These are phyloP conservation scores for Hyalella azteca DNA, from an alignment of 2,888 invertebrate genomes.

Conservation along the genomic window DNA sequence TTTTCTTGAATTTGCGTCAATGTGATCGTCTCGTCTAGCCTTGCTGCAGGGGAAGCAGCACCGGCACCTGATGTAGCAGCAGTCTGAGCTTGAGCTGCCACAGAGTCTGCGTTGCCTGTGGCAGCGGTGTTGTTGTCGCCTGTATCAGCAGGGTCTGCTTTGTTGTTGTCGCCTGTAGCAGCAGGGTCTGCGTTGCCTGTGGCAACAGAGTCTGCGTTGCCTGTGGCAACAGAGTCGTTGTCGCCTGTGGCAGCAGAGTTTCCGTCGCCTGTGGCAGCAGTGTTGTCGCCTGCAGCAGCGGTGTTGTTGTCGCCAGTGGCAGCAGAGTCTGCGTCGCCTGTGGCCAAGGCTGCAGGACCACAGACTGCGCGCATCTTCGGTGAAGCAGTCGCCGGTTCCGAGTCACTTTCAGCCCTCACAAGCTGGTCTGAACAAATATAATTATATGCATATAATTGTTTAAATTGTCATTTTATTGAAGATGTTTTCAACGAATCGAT, in stretches of 20 bases:
- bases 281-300: too few species aligned
- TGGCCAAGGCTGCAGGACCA: too few species aligned
- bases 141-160: not conserved
- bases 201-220: not conserved
- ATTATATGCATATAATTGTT: too few species aligned
- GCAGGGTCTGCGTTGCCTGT: not conserved
- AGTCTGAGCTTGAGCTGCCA: not conserved
- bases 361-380: too few species aligned
- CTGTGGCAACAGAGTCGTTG: not conserved
- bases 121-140: not conserved
- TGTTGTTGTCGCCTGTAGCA: not conserved
- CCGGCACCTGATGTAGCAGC: not conserved
- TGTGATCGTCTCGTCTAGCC: slow-evolving; percentile 59
- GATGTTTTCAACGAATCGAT: too few species aligned
- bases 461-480: too few species aligned
- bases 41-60: not conserved
- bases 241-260: not conserved
- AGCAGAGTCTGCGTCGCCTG: not conserved
- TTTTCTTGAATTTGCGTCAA: slow-evolving; percentile 61
- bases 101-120: not conserved
- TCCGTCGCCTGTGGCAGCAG: not conserved
- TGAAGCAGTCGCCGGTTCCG: too few species aligned
- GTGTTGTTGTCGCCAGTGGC: not conserved
- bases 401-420: too few species aligned
- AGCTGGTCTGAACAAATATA: too few species aligned